Evolutionary conservation across 2,888 invertebrate genomes (phyloP).

Genomic region (Girardia tigrina): DNA sequence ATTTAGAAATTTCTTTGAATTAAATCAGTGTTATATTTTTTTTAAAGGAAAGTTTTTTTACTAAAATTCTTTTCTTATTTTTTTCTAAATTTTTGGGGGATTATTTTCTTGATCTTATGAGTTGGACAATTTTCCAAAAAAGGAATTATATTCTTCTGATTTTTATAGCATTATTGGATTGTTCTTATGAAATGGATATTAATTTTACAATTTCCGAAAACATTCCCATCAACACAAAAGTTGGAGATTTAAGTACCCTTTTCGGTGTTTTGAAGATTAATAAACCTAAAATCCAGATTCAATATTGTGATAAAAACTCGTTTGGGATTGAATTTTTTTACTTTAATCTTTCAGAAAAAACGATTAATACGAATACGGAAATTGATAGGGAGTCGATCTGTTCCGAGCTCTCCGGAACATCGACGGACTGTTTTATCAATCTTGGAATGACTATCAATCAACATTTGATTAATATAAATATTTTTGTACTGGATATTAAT

Average conservation of each 20-base stretch:
- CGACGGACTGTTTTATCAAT: background rate
- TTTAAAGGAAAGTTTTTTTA: background rate
- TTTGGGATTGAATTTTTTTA: conserved; percentile 4
- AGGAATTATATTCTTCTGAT: background rate
- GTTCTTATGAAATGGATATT: background rate
- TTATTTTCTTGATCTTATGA: no score
- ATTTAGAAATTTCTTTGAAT: background rate
- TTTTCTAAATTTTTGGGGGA: no score
- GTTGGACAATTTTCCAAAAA: background rate
- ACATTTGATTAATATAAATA: background rate
- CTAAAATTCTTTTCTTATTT: no score
- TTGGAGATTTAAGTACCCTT: background rate
- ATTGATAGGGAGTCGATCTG: background rate
- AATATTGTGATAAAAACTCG: background rate
- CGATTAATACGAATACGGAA: background rate
- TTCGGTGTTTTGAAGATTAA: background rate
- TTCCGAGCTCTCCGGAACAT: background rate
- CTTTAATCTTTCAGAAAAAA: background rate
- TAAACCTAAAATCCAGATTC: background rate
- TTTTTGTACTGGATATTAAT: background rate
- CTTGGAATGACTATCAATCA: background rate
- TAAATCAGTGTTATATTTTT: background rate
- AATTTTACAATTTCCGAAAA: background rate
- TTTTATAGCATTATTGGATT: background rate
- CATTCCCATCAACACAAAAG: background rate